Conservation (phyloP, 2,888 invertebrate species). For the Cephus pygmeus region DNA sequence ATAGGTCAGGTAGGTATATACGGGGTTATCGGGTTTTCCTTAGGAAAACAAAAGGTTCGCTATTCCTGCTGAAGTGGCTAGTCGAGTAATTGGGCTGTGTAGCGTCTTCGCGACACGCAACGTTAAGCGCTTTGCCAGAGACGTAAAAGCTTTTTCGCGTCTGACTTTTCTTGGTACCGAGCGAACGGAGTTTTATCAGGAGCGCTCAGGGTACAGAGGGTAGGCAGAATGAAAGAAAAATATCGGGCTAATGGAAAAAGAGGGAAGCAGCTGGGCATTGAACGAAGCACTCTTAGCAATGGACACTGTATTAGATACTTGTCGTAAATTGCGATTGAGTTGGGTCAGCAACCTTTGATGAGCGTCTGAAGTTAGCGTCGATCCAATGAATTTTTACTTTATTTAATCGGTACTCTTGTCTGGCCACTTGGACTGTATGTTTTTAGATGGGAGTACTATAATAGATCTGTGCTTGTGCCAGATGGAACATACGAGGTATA, state of each 20-base stretch:
- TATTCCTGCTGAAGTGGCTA: not conserved
- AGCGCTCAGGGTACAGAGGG: not conserved
- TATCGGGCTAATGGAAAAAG: not conserved
- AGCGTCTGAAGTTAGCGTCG: not conserved
- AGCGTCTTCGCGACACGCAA: not conserved
- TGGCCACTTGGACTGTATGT: not conserved
- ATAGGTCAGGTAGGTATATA: not conserved
- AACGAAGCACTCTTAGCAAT: not conserved
- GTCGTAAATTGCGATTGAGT: not conserved
- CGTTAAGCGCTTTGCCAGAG: not conserved
- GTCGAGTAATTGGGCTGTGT: not conserved
- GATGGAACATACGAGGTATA: not conserved
- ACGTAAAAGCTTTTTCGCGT: constrained; percentile 2
- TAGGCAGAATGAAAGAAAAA: not conserved
- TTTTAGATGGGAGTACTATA: not conserved
- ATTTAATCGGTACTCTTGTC: not conserved
- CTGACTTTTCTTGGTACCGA: not conserved
- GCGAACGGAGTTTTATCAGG: not conserved
- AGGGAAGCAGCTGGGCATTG: not conserved
- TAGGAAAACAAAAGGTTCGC: not conserved
- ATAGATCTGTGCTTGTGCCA: not conserved
- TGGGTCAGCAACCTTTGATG: not conserved
- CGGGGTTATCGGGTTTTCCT: not conserved
- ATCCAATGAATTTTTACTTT: not conserved
- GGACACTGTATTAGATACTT: not conserved